Percentiles rank a stretch among this genome's conserved stretches.
phyloP scores from a whole-genome alignment of 2,888 invertebrate species.

The Carcina quercana region DNA sequence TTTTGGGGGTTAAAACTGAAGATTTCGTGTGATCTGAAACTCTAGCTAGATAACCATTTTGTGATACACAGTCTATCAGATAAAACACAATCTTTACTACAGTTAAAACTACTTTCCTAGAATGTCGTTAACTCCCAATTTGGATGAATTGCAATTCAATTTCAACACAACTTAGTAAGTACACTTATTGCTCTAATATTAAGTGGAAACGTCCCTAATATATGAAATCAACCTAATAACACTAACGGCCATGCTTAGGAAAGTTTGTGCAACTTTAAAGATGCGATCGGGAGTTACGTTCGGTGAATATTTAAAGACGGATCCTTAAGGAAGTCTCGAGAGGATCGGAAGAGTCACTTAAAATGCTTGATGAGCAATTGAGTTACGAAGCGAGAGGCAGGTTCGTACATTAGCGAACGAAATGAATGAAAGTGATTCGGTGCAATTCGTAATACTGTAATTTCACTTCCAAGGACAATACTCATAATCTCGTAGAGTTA shows the following conservation, averaged over 20 bases:
- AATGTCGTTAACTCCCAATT: too few relatives aligned
- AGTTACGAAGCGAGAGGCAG: slow-evolving; percentile 29
- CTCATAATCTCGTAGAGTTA: too few relatives aligned
- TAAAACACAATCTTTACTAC: too few relatives aligned
- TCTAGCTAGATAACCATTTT: too few relatives aligned
- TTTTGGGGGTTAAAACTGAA: too few relatives aligned
- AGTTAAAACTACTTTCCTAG: too few relatives aligned
- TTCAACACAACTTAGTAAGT: slow-evolving; percentile 4
- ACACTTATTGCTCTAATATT: slow-evolving; percentile 15
- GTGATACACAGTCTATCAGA: too few relatives aligned
- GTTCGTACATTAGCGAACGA: not conserved
- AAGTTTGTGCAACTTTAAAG: slow-evolving; percentile 41
- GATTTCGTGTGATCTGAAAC: too few relatives aligned
- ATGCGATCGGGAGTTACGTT: slow-evolving; percentile 51
- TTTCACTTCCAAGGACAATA: too few relatives aligned
- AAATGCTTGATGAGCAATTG: slow-evolving; percentile 61
- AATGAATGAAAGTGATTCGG: not conserved
- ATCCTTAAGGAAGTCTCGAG: slow-evolving; percentile 53
- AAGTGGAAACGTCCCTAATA: slow-evolving; percentile 13
- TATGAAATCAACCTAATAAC: slow-evolving; percentile 34
- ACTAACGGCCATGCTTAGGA: slow-evolving; percentile 27
- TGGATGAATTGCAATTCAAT: slow-evolving; percentile 6
- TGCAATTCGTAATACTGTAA: too few relatives aligned
- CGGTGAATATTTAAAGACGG: slow-evolving; percentile 61
- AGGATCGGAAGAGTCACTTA: slow-evolving; percentile 49